Conservation (phyloP, 2,888 invertebrate genomes). For the Patella pellucida region DNA sequence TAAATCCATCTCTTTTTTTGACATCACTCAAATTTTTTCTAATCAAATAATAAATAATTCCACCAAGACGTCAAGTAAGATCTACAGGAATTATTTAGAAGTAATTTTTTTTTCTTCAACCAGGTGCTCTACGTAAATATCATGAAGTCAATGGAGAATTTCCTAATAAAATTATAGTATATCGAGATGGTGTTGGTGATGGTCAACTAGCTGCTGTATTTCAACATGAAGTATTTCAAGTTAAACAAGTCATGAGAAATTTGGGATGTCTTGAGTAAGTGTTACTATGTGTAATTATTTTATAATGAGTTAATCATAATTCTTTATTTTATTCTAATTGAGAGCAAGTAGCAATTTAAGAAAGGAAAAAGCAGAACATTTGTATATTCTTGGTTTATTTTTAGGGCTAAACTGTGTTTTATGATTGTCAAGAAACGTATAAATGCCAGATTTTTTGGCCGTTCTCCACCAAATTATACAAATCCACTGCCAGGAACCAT, state of each 20-base stretch:
- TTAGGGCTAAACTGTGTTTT: constrained; percentile 80
- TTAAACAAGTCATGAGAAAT: constrained; percentile 52
- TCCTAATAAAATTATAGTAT: constrained; percentile 87
- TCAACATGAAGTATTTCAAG: constrained; percentile 65
- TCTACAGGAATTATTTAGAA: too few relatives aligned
- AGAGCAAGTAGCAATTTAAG: too few relatives aligned
- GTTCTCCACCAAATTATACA: constrained; percentile 39
- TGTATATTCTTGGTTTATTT: constrained; percentile 53
- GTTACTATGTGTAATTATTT: neutral
- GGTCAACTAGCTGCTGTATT: constrained; percentile 62
- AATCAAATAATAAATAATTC: too few relatives aligned
- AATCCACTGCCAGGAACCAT: constrained; percentile 88
- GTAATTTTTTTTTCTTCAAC: constrained; percentile 29
- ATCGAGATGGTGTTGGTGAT: constrained; percentile 84
- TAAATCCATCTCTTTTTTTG: too few relatives aligned
- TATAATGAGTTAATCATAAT: neutral
- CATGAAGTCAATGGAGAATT: constrained; percentile 75
- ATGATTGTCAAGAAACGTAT: constrained; percentile 93
- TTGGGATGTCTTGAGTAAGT: constrained; percentile 41
- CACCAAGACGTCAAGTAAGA: too few relatives aligned
- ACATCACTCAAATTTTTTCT: too few relatives aligned
- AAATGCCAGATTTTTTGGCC: constrained; percentile 83
- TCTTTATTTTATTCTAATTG: neutral
- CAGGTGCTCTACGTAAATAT: constrained; percentile 61
- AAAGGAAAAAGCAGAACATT: too few relatives aligned